These are phyloP conservation scores for Hirtodrosophila alboralis DNA, from an alignment of 2,888 invertebrate genomes.

Conservation along the genomic window DNA sequence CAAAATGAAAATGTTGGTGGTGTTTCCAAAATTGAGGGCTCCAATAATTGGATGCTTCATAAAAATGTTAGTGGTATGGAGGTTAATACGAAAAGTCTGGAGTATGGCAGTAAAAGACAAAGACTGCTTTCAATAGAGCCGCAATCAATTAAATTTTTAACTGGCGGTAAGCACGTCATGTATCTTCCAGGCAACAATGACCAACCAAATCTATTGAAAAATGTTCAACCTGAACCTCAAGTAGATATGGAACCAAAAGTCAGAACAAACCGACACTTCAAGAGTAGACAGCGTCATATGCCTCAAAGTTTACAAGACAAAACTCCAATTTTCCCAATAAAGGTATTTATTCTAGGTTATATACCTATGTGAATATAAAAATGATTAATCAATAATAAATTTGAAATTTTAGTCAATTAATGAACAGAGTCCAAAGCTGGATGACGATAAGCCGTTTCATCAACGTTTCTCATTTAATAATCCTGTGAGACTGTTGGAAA, in stretches of 20 bases:
- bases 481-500: conserved; percentile 92
- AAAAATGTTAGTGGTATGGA: conserved; percentile 45
- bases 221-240: conserved; percentile 12
- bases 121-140: conserved; percentile 69
- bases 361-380: not conserved
- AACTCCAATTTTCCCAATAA: conserved; percentile 49
- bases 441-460: conserved; percentile 72
- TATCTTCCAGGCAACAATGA: conserved; percentile 85
- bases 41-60: conserved; percentile 91
- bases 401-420: conserved; percentile 16
- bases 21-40: conserved; percentile 50
- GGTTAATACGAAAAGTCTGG: conserved; percentile 62
- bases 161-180: conserved; percentile 90
- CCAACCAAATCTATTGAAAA: conserved; percentile 19
- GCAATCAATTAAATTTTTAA: conserved; percentile 85
- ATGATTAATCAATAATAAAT: not conserved
- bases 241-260: conserved; percentile 21
- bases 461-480: conserved; percentile 93
- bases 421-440: conserved; percentile 26
- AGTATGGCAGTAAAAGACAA: conserved; percentile 41
- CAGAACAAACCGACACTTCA: conserved; percentile 45
- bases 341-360: conserved; percentile 21
- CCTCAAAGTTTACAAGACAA: conserved; percentile 59
- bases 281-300: conserved; percentile 48
- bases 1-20: conserved; percentile 8